A percentile compares a stretch with the other conserved stretches of the same genome.
phyloP scores from a whole-genome alignment of 2,888 invertebrate species.

The Germaria angustata region DNA sequence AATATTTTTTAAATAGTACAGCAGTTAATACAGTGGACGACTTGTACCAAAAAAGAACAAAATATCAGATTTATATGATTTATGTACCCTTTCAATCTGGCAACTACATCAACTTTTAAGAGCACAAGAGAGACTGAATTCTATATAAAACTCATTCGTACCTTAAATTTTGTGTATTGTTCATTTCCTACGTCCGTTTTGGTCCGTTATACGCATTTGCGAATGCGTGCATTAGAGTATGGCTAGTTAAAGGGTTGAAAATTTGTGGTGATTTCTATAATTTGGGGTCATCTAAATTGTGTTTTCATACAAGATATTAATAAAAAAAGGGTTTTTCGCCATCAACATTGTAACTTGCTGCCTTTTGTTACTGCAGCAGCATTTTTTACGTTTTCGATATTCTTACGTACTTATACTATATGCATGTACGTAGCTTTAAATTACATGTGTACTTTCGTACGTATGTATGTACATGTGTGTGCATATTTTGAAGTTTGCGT shows the following conservation, averaged over 20 bases:
- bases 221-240: not conserved
- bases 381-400: not conserved
- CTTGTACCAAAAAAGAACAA: too few species aligned
- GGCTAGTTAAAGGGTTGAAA: slow-evolving; percentile 53
- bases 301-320: slow-evolving; percentile 29
- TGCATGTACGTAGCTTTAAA: slow-evolving; percentile 48
- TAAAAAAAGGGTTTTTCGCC: slow-evolving; percentile 14
- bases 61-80: too few species aligned
- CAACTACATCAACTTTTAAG: not conserved
- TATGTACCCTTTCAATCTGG: too few species aligned
- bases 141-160: not conserved
- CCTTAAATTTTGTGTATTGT: not conserved
- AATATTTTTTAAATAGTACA: too few species aligned
- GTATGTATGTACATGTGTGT: too few species aligned
- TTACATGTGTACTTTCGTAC: not conserved
- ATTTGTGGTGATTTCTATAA: slow-evolving; percentile 59
- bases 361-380: not conserved
- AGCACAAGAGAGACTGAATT: not conserved
- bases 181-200: slow-evolving; percentile 4
- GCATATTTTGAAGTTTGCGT: slow-evolving; percentile 53
- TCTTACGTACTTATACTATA: not conserved
- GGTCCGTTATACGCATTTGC: not conserved
- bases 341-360: not conserved
- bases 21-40: too few species aligned
- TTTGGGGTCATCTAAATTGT: slow-evolving; percentile 60